These are phyloP conservation scores for Apostichopus japonicus DNA, from an alignment of 35 echinoderm and acorn worm genomes.

Conservation along the genomic window DNA sequence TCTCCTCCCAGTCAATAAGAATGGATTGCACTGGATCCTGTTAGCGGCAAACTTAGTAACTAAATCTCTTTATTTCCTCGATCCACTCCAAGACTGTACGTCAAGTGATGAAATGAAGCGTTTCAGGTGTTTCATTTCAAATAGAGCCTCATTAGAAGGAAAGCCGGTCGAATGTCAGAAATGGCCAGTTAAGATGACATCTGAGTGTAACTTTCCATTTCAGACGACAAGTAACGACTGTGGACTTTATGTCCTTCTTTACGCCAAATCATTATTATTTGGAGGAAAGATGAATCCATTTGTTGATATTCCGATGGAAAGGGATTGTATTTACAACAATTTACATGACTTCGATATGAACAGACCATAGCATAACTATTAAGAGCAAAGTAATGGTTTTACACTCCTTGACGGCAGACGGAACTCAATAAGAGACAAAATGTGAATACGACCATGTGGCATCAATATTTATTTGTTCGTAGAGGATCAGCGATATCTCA, in stretches of 20 bases:
- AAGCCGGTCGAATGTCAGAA: background rate
- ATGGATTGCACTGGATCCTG: background rate
- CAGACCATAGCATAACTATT: background rate
- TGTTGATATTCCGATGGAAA: background rate
- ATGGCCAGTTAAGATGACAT: background rate
- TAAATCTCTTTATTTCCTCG: background rate
- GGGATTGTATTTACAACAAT: background rate
- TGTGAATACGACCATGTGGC: no score
- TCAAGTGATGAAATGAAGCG: background rate
- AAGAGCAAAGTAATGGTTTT: no score
- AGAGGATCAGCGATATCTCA: no score
- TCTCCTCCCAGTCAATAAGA: background rate
- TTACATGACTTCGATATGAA: constrained; percentile 16
- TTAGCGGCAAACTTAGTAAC: background rate
- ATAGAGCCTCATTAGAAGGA: constrained; percentile 14
- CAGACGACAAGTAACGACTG: background rate
- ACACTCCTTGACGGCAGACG: no score
- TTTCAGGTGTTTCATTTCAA: background rate
- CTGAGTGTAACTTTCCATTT: background rate
- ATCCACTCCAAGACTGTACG: background rate
- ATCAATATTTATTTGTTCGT: no score
- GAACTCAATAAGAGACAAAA: no score
- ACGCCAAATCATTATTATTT: background rate
- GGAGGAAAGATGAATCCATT: background rate
- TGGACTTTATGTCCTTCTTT: background rate